Evolutionary conservation across 2,113 vertebrate species (phyloP).

Genomic region (Perca schrenkii): DNA sequence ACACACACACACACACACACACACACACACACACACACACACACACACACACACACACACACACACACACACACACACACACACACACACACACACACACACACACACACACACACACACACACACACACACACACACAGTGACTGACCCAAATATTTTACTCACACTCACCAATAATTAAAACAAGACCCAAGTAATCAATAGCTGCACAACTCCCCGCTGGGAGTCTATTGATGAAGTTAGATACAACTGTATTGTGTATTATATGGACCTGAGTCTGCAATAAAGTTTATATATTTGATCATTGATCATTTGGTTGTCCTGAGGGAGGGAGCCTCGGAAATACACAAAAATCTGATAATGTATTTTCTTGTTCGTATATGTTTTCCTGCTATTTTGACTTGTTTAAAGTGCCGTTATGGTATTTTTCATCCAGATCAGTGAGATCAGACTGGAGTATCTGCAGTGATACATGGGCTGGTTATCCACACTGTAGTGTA

Average conservation of each 20-base stretch:
- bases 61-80: not conserved
- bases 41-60: conserved; percentile 29
- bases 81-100: no score
- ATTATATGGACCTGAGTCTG: no score
- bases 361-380: not conserved
- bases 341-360: not conserved
- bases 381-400: no score
- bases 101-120: not conserved
- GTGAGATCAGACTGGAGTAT: not conserved
- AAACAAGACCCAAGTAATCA: conserved; percentile 58
- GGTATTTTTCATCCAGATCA: conserved; percentile 17
- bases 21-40: no score
- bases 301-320: conserved; percentile 41
- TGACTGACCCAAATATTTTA: conserved; percentile 26
- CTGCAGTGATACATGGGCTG: conserved; percentile 10
- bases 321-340: conserved; percentile 22
- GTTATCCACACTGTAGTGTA: not conserved
- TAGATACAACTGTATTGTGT: no score
- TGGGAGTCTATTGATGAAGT: conserved; percentile 46
- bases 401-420: not conserved
- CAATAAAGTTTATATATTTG: no score
- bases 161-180: conserved; percentile 53
- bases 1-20: not conserved
- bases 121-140: conserved; percentile 17
- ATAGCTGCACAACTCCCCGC: conserved; percentile 36